Evolutionary conservation across 2,888 invertebrate species (phyloP).

Genomic region (Pinctada fucata): DNA sequence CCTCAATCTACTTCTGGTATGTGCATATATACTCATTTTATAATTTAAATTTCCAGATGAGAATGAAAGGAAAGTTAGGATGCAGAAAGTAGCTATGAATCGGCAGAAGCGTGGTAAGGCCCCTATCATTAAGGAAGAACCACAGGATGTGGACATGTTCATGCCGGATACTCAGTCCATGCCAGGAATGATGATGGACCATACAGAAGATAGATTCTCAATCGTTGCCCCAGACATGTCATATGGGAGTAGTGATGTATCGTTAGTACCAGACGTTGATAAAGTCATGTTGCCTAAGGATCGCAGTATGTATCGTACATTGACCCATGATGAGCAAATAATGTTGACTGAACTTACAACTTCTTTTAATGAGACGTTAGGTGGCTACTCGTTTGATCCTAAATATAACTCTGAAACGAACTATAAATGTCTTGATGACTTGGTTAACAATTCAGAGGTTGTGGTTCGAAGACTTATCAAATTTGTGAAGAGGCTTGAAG

Average conservation of each 20-base stretch:
- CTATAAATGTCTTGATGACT: slow-evolving; percentile 80
- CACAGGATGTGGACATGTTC: slow-evolving; percentile 14
- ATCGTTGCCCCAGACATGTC: background rate
- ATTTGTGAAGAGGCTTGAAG: slow-evolving; percentile 82
- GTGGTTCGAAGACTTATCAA: slow-evolving; percentile 88
- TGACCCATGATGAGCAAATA: slow-evolving; percentile 51
- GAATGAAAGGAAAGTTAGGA: slow-evolving; percentile 85
- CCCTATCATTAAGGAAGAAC: slow-evolving; percentile 37
- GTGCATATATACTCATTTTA: too few species aligned
- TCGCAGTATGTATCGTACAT: slow-evolving; percentile 51
- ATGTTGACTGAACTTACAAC: slow-evolving; percentile 55
- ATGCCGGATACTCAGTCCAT: slow-evolving; percentile 24
- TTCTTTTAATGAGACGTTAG: slow-evolving; percentile 64
- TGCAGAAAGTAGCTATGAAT: slow-evolving; percentile 92
- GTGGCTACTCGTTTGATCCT: slow-evolving; percentile 47
- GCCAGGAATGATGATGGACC: background rate
- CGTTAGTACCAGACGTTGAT: slow-evolving; percentile 3
- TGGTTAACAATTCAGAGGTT: slow-evolving; percentile 84
- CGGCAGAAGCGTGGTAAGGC: slow-evolving; percentile 78
- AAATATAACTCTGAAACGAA: slow-evolving; percentile 43
- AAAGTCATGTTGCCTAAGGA: slow-evolving; percentile 49
- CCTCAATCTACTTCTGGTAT: too few species aligned
- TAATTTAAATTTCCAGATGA: slow-evolving; percentile 79
- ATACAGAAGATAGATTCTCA: background rate
- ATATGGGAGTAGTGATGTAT: slow-evolving; percentile 4